phyloP scores from a whole-genome alignment of 2,797 vertebrate species.

The Choloepus didactylus region DNA sequence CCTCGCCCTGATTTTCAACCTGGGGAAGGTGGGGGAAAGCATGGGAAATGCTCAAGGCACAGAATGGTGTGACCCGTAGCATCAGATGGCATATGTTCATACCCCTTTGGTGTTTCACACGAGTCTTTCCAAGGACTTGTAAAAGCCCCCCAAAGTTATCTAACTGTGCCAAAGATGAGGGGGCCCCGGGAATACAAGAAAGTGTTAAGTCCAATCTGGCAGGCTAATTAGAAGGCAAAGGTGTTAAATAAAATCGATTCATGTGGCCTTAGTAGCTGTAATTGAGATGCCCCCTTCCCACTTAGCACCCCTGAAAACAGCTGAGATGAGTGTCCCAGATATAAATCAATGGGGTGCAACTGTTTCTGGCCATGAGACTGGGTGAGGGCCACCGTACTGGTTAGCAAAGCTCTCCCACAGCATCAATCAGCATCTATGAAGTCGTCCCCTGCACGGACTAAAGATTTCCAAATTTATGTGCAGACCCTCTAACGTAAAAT shows the following conservation, averaged over 20 bases:
- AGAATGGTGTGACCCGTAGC: no score
- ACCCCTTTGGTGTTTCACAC: background rate
- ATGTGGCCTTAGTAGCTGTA: background rate
- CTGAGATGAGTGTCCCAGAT: background rate
- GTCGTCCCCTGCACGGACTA: background rate
- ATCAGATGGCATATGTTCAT: background rate
- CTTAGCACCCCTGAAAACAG: background rate
- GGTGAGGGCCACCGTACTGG: fast-evolving
- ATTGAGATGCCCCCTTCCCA: background rate
- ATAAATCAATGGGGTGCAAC: background rate
- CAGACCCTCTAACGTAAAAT: background rate
- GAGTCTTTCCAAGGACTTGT: background rate
- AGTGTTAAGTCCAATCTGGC: background rate
- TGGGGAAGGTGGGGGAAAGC: background rate
- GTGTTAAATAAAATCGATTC: background rate
- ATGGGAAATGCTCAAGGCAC: background rate
- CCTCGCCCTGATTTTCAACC: background rate
- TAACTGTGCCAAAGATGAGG: no score
- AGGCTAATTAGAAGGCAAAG: background rate
- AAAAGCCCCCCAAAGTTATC: background rate
- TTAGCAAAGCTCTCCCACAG: fast-evolving
- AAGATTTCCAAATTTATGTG: background rate
- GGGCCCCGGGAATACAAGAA: background rate
- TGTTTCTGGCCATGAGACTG: background rate
- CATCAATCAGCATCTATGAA: background rate